These are phyloP conservation scores for Magallana gigas DNA, from an alignment of 1,140 invertebrate genomes.

Conservation along the genomic window DNA sequence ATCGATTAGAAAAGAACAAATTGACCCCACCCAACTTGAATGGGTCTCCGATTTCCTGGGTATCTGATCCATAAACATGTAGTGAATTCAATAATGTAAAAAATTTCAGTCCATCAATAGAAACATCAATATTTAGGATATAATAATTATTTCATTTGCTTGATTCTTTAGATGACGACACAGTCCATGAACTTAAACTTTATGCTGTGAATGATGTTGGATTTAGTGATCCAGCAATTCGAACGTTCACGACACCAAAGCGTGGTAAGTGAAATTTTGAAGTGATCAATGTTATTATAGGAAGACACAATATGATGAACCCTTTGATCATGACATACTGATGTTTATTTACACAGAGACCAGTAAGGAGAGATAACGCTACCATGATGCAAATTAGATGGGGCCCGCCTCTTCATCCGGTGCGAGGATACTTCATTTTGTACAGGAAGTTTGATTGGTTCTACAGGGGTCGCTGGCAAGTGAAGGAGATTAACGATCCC, in stretches of 20 bases:
- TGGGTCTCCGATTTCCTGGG: slow-evolving; percentile 51
- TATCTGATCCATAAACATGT: neutral
- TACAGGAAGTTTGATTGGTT: slow-evolving; percentile 54
- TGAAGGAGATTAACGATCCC: slow-evolving; percentile 47
- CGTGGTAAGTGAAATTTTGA: slow-evolving; percentile 20
- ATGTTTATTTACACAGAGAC: slow-evolving; percentile 14
- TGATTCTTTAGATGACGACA: slow-evolving; percentile 28
- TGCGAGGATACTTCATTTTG: slow-evolving; percentile 48
- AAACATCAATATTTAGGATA: too few relatives aligned
- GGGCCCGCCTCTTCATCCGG: slow-evolving; percentile 30
- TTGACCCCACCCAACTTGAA: slow-evolving; percentile 14
- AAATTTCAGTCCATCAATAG: too few relatives aligned
- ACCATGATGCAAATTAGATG: slow-evolving; percentile 50
- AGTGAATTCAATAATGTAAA: too few relatives aligned
- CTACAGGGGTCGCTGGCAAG: slow-evolving; percentile 52
- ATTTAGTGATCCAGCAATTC: slow-evolving; percentile 39
- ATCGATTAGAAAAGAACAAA: slow-evolving; percentile 35
- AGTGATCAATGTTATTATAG: neutral
- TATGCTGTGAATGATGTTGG: slow-evolving; percentile 50
- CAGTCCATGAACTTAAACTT: slow-evolving; percentile 47
- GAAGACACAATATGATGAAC: neutral
- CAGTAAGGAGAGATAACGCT: slow-evolving; percentile 35
- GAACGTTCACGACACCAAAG: slow-evolving; percentile 42
- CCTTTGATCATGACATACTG: neutral
- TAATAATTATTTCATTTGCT: too few relatives aligned